Evolutionary conservation across 2,888 invertebrate species (phyloP).

Genomic region (Strigamia transsilvanica): DNA sequence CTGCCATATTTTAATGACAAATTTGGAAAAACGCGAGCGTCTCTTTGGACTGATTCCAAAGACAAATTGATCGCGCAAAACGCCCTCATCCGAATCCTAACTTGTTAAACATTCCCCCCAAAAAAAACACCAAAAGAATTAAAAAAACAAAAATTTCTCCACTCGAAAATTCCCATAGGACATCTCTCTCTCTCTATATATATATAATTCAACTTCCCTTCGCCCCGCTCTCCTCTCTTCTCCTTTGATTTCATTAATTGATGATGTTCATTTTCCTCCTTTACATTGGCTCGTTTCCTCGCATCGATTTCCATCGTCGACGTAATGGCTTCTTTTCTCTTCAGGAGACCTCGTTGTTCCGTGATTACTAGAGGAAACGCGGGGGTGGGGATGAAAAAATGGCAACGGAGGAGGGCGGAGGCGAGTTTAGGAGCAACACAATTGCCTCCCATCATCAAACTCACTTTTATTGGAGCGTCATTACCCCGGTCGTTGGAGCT

Average conservation of each 20-base stretch:
- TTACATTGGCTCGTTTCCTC: slow-evolving; percentile 47
- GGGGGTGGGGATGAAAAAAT: slow-evolving; percentile 10
- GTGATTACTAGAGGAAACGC: slow-evolving; percentile 46
- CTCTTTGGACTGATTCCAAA: slow-evolving; percentile 1
- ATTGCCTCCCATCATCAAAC: slow-evolving; percentile 49
- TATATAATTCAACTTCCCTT: background rate
- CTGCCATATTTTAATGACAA: slow-evolving; percentile 47
- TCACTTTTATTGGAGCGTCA: slow-evolving; percentile 46
- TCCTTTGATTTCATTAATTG: slow-evolving; percentile 41
- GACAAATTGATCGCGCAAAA: background rate
- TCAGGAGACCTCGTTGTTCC: slow-evolving; percentile 35
- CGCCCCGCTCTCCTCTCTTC: background rate
- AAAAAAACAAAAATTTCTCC: too few relatives aligned
- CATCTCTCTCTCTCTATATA: background rate
- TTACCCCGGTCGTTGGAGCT: slow-evolving; percentile 46
- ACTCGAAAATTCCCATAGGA: background rate
- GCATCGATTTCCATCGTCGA: slow-evolving; percentile 29
- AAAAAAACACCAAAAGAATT: too few relatives aligned
- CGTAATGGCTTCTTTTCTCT: slow-evolving; percentile 49
- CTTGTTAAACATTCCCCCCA: background rate
- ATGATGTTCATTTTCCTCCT: slow-evolving; percentile 48
- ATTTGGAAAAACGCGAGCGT: background rate
- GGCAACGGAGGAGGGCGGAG: background rate
- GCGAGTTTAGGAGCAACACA: slow-evolving; percentile 37
- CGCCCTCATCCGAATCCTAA: background rate